These are phyloP conservation scores for Danio jaintianensis DNA, from an alignment of 2,797 vertebrate genomes.

Conservation along the genomic window DNA sequence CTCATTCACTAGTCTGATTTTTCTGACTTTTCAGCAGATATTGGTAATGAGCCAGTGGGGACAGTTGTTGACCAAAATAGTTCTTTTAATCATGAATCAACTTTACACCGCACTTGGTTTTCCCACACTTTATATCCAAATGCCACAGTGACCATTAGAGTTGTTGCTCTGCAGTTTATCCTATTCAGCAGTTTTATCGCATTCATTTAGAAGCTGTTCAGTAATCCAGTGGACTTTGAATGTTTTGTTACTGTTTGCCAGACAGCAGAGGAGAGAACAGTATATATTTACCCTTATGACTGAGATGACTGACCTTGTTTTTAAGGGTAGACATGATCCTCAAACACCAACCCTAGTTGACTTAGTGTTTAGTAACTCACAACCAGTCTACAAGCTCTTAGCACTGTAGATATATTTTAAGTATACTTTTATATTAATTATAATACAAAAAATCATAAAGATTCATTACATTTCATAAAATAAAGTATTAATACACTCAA, in stretches of 20 bases:
- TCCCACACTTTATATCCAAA: neutral
- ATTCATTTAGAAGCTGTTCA: neutral
- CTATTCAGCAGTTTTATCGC: slow-evolving; percentile 3
- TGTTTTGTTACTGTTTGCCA: slow-evolving; percentile 21
- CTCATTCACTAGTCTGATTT: neutral
- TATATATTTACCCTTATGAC: neutral
- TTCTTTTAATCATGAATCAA: slow-evolving; percentile 10
- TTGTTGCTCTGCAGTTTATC: neutral
- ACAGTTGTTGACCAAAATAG: slow-evolving; percentile 6
- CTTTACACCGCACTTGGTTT: neutral
- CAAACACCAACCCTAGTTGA: neutral
- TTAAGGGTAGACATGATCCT: slow-evolving; percentile 3
- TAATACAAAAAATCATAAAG: too few species aligned
- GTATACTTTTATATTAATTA: too few species aligned
- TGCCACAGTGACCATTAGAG: neutral
- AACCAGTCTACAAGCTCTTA: neutral
- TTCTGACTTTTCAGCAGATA: neutral
- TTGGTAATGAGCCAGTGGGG: neutral
- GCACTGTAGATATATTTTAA: too few species aligned
- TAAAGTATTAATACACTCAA: too few species aligned
- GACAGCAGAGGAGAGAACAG: slow-evolving; percentile 15
- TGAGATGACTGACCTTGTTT: neutral
- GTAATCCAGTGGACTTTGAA: slow-evolving; percentile 28
- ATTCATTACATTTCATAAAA: too few species aligned
- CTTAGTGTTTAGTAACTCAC: neutral